These are phyloP conservation scores for Morus bassanus DNA, from an alignment of 2,797 vertebrate genomes.

Conservation along the genomic window DNA sequence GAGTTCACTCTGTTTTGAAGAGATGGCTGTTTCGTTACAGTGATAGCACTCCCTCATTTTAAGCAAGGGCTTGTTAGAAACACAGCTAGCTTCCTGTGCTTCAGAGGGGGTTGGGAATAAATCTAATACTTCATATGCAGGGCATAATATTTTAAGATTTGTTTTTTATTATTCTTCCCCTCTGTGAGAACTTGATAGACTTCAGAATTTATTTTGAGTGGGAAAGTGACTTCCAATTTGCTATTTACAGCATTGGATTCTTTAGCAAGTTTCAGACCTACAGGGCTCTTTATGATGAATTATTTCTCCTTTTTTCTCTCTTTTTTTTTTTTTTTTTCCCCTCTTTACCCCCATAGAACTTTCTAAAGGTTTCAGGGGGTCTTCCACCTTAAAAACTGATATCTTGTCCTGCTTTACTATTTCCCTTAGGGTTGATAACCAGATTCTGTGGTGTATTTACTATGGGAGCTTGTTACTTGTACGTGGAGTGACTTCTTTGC, in stretches of 20 bases:
- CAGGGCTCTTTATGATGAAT: background rate
- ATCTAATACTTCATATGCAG: background rate
- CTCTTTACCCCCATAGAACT: background rate
- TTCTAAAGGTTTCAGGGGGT: background rate
- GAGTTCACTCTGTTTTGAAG: background rate
- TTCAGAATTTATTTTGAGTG: background rate
- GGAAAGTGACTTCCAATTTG: background rate
- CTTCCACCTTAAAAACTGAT: conserved; percentile 35
- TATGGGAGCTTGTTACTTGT: conserved; percentile 61
- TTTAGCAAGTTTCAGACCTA: background rate
- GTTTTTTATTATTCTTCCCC: background rate
- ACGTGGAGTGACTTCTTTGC: conserved; percentile 48
- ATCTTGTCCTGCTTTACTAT: conserved; percentile 54
- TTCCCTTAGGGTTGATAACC: conserved; percentile 59
- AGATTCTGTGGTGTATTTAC: conserved; percentile 66
- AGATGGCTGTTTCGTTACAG: background rate
- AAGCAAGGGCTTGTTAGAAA: background rate
- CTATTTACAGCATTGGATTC: background rate
- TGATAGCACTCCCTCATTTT: conserved; percentile 1
- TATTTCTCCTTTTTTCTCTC: background rate
- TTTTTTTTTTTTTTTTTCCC: background rate
- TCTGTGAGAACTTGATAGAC: background rate
- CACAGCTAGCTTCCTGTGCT: background rate
- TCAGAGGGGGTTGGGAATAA: background rate
- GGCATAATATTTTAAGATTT: background rate